Percentiles rank a stretch among this genome's conserved stretches.
These are phyloP conservation scores for Scalopus aquaticus DNA, from an alignment of 2,113 vertebrate genomes.

Conservation along the genomic window DNA sequence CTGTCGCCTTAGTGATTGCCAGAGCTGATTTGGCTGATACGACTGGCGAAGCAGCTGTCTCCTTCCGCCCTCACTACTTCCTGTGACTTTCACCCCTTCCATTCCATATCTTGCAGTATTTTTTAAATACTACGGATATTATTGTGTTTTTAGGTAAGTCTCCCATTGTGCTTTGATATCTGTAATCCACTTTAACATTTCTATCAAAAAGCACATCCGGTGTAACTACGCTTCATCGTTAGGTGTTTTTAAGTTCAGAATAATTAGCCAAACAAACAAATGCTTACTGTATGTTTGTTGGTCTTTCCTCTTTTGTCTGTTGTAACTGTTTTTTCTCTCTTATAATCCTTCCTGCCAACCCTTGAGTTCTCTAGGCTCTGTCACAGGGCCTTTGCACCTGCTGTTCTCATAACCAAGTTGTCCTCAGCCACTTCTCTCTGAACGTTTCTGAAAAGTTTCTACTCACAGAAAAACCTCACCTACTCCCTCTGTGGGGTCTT, in stretches of 20 bases:
- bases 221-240: not conserved
- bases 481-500: not conserved
- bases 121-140: not conserved
- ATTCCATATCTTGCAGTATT: not conserved
- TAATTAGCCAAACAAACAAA: not conserved
- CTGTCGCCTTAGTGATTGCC: constrained; percentile 58
- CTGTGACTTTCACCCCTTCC: not conserved
- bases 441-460: not conserved
- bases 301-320: not conserved
- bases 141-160: not conserved
- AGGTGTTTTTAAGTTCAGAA: not conserved
- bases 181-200: not conserved
- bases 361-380: not conserved
- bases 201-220: not conserved
- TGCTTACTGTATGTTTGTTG: not conserved
- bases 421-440: not conserved
- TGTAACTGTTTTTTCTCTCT: not conserved
- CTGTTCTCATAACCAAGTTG: not conserved
- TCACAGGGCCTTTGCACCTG: not conserved
- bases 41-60: constrained; percentile 29
- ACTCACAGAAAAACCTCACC: not conserved
- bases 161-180: not conserved
- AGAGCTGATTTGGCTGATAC: constrained; percentile 55
- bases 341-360: fast-evolving
- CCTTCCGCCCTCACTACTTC: constrained; percentile 14